These are phyloP conservation scores for Caenorhabditis japonica DNA, from an alignment of 2,888 invertebrate species.

Conservation along the genomic window DNA sequence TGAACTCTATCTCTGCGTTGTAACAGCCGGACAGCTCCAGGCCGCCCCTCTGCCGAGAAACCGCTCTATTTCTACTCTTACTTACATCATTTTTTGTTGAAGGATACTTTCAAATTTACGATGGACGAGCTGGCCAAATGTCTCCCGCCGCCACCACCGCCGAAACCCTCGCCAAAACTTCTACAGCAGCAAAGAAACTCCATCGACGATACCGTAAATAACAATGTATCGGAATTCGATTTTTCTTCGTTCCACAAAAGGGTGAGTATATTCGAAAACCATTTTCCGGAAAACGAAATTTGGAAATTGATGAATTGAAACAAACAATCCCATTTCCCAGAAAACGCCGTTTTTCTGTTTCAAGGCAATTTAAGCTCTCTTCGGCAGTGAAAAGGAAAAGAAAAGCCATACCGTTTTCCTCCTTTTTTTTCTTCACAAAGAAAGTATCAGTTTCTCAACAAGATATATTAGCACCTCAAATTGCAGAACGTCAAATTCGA, in stretches of 20 bases:
- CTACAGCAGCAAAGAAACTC: constrained; percentile 49
- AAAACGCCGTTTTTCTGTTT: not conserved
- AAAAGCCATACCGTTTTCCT: too few relatives aligned
- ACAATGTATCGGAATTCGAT: constrained; percentile 48
- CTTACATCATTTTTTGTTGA: constrained; percentile 41
- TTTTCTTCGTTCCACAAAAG: constrained; percentile 52
- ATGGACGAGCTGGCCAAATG: constrained; percentile 68
- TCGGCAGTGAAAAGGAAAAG: not conserved
- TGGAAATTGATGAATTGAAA: too few relatives aligned
- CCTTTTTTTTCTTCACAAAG: too few relatives aligned
- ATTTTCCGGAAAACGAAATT: too few relatives aligned
- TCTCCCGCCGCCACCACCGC: constrained; percentile 57
- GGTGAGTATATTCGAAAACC: constrained; percentile 20
- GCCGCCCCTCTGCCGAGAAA: constrained; percentile 38
- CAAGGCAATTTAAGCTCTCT: not conserved
- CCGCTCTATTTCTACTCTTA: constrained; percentile 28
- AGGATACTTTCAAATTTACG: constrained; percentile 64
- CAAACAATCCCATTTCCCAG: not conserved
- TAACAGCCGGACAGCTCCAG: constrained; percentile 31
- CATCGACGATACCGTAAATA: constrained; percentile 50
- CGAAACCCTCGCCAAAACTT: constrained; percentile 46
- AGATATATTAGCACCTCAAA: constrained; percentile 2
- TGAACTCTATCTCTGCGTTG: constrained; percentile 51
- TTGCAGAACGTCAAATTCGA: constrained; percentile 67
- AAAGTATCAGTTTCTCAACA: not conserved